phyloP scores from a whole-genome alignment of 92 coral and sea anemone genomes.

The Paramuricea clavata region DNA sequence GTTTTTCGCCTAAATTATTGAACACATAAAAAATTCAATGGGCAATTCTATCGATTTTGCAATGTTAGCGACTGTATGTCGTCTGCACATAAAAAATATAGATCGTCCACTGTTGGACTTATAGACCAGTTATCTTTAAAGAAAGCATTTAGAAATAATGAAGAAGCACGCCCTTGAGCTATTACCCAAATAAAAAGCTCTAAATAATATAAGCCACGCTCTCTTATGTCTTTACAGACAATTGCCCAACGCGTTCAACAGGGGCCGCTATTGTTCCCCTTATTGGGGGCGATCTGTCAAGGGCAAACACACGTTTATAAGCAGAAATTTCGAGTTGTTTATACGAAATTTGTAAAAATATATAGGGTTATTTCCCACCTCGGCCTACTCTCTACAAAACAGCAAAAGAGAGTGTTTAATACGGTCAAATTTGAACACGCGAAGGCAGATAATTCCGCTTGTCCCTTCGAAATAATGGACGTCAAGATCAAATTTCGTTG shows the following conservation, averaged over 20 bases:
- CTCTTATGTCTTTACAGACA: neutral
- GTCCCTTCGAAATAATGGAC: slow-evolving; percentile 46
- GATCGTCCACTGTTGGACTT: too few relatives aligned
- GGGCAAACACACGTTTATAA: slow-evolving; percentile 22
- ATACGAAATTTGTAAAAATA: neutral
- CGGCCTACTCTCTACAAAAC: slow-evolving; percentile 35
- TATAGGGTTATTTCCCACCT: neutral
- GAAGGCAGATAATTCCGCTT: neutral
- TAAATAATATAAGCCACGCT: neutral
- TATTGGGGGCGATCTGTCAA: slow-evolving; percentile 44
- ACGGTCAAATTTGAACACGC: neutral
- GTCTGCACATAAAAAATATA: too few relatives aligned
- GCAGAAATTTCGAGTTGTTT: neutral
- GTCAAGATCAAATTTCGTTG: neutral
- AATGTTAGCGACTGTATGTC: too few relatives aligned
- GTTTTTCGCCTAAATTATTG: neutral
- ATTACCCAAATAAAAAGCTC: neutral
- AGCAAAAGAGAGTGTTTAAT: neutral
- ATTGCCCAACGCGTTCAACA: slow-evolving; percentile 25
- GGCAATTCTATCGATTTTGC: slow-evolving; percentile 20
- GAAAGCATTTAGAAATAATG: neutral
- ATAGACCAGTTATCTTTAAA: too few relatives aligned
- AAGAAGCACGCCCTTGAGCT: neutral
- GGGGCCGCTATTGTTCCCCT: slow-evolving; percentile 41
- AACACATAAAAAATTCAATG: slow-evolving; percentile 2